phyloP scores from a whole-genome alignment of 2,113 vertebrate species.

The Ameiurus melas region DNA sequence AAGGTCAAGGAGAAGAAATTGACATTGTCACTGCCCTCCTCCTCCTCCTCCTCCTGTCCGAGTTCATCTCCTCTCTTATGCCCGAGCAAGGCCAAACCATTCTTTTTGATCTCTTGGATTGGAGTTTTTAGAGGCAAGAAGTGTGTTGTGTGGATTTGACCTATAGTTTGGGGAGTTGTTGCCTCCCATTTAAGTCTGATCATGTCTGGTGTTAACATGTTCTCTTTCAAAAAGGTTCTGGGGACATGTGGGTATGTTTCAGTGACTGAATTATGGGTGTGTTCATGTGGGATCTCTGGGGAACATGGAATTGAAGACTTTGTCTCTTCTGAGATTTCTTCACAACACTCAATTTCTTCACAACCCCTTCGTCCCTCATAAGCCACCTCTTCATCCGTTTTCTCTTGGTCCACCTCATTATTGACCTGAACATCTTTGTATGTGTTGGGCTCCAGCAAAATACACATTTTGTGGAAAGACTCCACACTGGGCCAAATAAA shows the following conservation, averaged over 20 bases:
- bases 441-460: not conserved
- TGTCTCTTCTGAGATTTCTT: not conserved
- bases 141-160: not conserved
- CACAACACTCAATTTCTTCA: not conserved
- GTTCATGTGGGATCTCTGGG: not conserved
- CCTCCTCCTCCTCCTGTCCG: not conserved
- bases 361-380: slow-evolving; percentile 5
- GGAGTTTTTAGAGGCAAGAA: not conserved
- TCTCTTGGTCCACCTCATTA: not conserved
- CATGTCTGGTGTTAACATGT: too few relatives aligned
- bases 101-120: not conserved
- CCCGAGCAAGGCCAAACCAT: not conserved
- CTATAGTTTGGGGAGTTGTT: not conserved
- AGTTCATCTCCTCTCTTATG: not conserved
- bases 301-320: not conserved
- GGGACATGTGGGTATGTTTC: not conserved
- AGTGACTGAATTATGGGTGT: fast-evolving
- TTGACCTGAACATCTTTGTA: not conserved
- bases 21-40: not conserved
- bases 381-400: not conserved
- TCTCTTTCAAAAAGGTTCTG: not conserved
- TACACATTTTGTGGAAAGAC: not conserved
- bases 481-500: not conserved
- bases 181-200: not conserved
- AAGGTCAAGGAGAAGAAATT: slow-evolving; percentile 44